Base-by-base conservation (phyloP, 2,113 vertebrate species). In the Pseudopipra pipra region DNA sequence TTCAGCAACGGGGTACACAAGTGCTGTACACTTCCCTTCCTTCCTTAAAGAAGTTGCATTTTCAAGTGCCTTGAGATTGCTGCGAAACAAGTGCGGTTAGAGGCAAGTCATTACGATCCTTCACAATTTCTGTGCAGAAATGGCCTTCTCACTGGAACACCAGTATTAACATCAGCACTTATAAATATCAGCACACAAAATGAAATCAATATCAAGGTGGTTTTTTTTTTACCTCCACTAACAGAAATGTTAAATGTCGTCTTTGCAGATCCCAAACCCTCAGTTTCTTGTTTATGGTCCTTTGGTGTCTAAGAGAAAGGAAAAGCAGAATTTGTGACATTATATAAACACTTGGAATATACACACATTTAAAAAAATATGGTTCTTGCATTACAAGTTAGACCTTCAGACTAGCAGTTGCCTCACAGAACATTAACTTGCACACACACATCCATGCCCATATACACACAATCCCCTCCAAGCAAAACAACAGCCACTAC, bases 221-320 rank as follows among this genome's bases (percentile, higher is more conserved):
- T 46, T 46, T 2, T 3, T 73, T 86, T 79, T 78, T 97, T 98
- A 99, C 99, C 99, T 97, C 98, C 98, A 92, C 97, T 99, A 93
- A 98, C 95, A 65, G 98, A 98, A 78, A 99, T 98, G 59, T 97
- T 98, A 95, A 99, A 98, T 5, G 97, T 98, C 46, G 85, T 98
- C 79, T 96, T 92, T 58, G 92, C 35, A 70, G 92, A 68, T 25
- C 67, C 80, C 27, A 94, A 43, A 67, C 93, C 96, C 72, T 97
- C 96, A 23, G 56, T 61, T 70, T 97, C 97, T 56, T 93, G 90
- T 70, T 95, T 96, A 41, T 61, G 75, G 18, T 96, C 95, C 80
- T 97, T 96, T 33, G 39, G 54, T 0, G 0, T 58, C 98, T 97
- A 96, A 83, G 21, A 92, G 80, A 95, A 47, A 92, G 14, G 6